Percentiles rank a stretch among this genome's conserved stretches.
Conservation (phyloP, 2,797 vertebrate genomes). For the Zenarchopterus dispar region DNA sequence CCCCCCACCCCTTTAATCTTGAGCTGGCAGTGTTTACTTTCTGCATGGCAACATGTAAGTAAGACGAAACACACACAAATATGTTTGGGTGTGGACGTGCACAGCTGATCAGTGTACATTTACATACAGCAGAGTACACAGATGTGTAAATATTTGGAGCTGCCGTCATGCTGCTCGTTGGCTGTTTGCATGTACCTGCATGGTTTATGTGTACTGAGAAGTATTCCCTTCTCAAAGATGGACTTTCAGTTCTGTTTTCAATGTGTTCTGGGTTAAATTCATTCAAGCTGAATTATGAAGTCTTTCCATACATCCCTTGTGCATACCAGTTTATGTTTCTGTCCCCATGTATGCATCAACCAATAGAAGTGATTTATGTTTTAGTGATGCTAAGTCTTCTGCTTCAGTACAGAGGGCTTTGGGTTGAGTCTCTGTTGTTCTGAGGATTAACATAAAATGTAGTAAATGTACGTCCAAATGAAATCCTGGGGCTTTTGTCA, state of each 20-base stretch:
- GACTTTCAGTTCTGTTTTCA: conserved; percentile 40
- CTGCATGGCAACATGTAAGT: conserved; percentile 60
- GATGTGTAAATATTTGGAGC: conserved; percentile 64
- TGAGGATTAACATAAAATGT: conserved; percentile 72
- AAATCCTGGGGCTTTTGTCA: conserved; percentile 75
- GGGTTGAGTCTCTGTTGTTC: conserved; percentile 67
- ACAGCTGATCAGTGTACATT: conserved; percentile 8
- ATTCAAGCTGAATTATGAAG: conserved; percentile 51
- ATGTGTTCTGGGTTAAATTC: conserved; percentile 55
- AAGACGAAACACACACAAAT: not conserved
- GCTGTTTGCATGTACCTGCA: conserved; percentile 55
- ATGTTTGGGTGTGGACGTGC: not conserved
- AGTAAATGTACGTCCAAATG: conserved; percentile 69
- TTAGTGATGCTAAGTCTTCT: conserved; percentile 38
- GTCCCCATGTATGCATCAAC: conserved; percentile 34
- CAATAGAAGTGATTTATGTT: conserved; percentile 32
- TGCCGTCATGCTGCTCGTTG: conserved; percentile 36
- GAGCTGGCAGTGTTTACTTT: conserved; percentile 21
- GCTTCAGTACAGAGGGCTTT: conserved; percentile 42
- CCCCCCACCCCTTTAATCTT: conserved; percentile 39
- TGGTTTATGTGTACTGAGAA: conserved; percentile 33
- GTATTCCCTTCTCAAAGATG: conserved; percentile 52
- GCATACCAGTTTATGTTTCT: conserved; percentile 18
- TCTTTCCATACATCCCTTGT: conserved; percentile 23
- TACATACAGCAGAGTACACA: conserved; percentile 23